Evolutionary conservation across 2,888 invertebrate species (phyloP).

Genomic region (Cosmia pyralina): DNA sequence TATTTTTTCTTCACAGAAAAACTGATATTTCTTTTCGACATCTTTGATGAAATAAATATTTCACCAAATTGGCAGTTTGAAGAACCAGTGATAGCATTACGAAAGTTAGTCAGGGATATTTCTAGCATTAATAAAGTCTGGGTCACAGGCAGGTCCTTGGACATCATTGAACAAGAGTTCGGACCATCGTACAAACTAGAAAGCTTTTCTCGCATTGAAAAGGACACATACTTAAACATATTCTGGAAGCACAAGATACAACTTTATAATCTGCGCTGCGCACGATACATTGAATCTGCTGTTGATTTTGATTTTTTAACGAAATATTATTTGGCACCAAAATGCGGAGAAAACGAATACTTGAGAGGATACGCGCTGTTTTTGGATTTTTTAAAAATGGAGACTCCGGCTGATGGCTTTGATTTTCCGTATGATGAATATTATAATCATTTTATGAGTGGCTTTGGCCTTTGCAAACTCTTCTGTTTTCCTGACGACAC

Average conservation of each 20-base stretch:
- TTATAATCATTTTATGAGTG: neutral
- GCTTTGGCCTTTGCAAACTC: neutral
- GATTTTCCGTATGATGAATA: neutral
- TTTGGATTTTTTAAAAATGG: constrained; percentile 10
- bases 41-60: too few species aligned
- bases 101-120: too few species aligned
- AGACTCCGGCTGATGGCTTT: neutral
- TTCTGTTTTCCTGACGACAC: neutral
- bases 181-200: constrained; percentile 38
- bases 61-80: too few species aligned
- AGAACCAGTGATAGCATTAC: too few species aligned
- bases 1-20: too few species aligned
- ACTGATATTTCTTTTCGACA: too few species aligned
- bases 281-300: too few species aligned
- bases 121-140: neutral
- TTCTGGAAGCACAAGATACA: constrained; percentile 45
- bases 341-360: too few species aligned
- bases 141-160: constrained; percentile 51
- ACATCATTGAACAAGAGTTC: constrained; percentile 33
- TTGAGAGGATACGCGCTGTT: neutral
- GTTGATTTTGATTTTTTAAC: too few species aligned
- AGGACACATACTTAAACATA: constrained; percentile 27
- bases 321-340: too few species aligned
- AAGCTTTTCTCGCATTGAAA: constrained; percentile 33
- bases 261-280: neutral